Base-by-base conservation (phyloP, 2,888 invertebrate species). In the Cataglyphis altisquamis region DNA sequence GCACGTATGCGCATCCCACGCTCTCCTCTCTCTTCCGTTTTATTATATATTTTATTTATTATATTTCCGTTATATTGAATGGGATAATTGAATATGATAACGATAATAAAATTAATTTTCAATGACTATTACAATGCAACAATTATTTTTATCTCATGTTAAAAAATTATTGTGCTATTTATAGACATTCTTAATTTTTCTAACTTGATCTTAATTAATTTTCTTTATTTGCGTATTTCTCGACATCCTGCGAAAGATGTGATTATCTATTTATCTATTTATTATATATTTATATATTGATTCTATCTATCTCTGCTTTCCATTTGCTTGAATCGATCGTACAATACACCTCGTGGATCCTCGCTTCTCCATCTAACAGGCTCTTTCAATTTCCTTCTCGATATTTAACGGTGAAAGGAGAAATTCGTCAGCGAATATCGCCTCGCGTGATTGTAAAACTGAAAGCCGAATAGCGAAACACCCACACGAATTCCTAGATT, bases 401-500 rank as follows among this genome's bases (percentile, higher is more conserved):
- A 68, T 67, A 68, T 63, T 82, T 74, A 74, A 68, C 62, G 82
- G 88, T 90, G 90, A 90, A 90, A 90, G 90, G 90, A 78, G 86
- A 90, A 90, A 90, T 90, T 90, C 60, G 90, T 83, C 83, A 67
- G 74, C 29, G 29, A 29, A 64, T 45, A 68, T 52, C 66, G 60
- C 15, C 45, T 39, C 68, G 41, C 36, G 57, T 62, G 57, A 10
- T 77, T 67, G 72, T 68, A 32, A 57, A 25, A 86, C 88, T 85
- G 86, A 84, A 74, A 88, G 85, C 86, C 82, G 75, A 64, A 57
- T 55, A 78, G 74, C 87, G 67, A 84, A 80, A 84, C 91, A 55
- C 92, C 92, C 89, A 92, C 92, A 88, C 89, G 78, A 91, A 92
- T 92, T 91, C 92, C 92, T 89, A 86, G 90, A 87, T 91, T 77